These are phyloP conservation scores for Macrosteles quadrilineatus DNA, from an alignment of 1,140 invertebrate genomes.

Conservation along the genomic window DNA sequence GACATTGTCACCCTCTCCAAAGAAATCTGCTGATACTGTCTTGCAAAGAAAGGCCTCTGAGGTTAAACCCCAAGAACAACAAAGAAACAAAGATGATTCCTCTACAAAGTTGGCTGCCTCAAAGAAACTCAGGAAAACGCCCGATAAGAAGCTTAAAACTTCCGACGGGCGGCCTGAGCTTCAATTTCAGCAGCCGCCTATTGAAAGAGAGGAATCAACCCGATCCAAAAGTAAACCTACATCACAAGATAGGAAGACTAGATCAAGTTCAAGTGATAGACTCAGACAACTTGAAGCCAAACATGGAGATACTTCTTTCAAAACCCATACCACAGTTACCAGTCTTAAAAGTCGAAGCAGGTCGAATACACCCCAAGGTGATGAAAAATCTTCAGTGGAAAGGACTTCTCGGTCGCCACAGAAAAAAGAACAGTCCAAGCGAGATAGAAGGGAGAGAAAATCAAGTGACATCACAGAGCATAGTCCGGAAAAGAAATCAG, in stretches of 20 bases:
- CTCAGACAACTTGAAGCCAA: slow-evolving; percentile 62
- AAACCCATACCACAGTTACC: slow-evolving; percentile 47
- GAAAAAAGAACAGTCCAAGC: slow-evolving; percentile 27
- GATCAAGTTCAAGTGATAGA: slow-evolving; percentile 56
- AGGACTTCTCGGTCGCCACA: slow-evolving; percentile 15
- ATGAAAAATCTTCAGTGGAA: slow-evolving; percentile 18
- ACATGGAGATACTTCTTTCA: slow-evolving; percentile 60
- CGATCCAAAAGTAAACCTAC: slow-evolving; percentile 51
- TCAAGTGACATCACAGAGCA: slow-evolving; percentile 41
- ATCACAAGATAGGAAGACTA: slow-evolving; percentile 38
- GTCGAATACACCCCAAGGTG: slow-evolving; percentile 42
- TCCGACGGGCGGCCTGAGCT: slow-evolving; percentile 75
- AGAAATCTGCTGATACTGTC: slow-evolving; percentile 46
- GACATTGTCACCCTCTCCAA: slow-evolving; percentile 35
- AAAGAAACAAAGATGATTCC: slow-evolving; percentile 42
- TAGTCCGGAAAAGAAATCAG: slow-evolving; percentile 24
- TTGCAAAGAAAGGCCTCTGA: slow-evolving; percentile 46
- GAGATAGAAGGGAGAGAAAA: slow-evolving; percentile 47
- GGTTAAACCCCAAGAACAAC: not conserved
- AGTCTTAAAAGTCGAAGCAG: slow-evolving; percentile 49
- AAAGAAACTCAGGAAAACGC: slow-evolving; percentile 65
- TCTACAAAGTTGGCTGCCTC: slow-evolving; percentile 51
- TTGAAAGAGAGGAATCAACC: slow-evolving; percentile 71
- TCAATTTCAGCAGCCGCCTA: slow-evolving; percentile 69
- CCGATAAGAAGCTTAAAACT: slow-evolving; percentile 85